Conservation (phyloP, 2,888 invertebrate genomes). For the Scaeva pyrastri region DNA sequence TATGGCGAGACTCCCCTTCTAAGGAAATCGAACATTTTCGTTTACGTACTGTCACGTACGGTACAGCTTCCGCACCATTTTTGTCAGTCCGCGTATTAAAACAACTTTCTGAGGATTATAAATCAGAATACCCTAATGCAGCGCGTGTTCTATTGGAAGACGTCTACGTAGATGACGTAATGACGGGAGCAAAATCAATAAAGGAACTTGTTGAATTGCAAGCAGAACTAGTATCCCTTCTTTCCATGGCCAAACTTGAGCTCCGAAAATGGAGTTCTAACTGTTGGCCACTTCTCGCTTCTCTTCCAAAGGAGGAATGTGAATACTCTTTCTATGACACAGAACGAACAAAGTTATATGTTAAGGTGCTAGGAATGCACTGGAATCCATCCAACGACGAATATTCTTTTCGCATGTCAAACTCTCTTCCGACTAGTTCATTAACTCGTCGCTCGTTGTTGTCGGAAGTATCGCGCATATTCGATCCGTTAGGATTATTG, state of each 20-base stretch:
- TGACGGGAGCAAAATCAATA: conserved; percentile 44
- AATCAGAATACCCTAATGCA: conserved; percentile 51
- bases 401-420: conserved; percentile 37
- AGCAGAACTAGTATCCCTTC: conserved; percentile 25
- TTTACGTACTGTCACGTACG: too few species aligned
- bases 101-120: conserved; percentile 31
- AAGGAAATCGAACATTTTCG: too few species aligned
- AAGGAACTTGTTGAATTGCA: conserved; percentile 32
- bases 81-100: conserved; percentile 52
- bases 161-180: conserved; percentile 26
- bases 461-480: conserved; percentile 31
- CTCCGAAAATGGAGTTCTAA: conserved; percentile 18
- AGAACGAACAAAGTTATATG: conserved; percentile 1
- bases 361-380: conserved; percentile 29
- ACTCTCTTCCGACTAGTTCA: not conserved
- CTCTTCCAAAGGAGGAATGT: conserved; percentile 5
- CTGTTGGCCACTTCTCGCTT: conserved; percentile 25
- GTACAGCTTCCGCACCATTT: not conserved
- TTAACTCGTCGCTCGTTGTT: not conserved
- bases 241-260: conserved; percentile 2
- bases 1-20: too few species aligned
- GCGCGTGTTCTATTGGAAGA: conserved; percentile 51
- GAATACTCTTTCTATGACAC: conserved; percentile 10
- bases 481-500: conserved; percentile 62
- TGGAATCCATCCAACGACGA: conserved; percentile 55